A percentile compares a stretch with the other conserved stretches of the same genome.
These are phyloP conservation scores for Hemistola chrysoprasaria DNA, from an alignment of 2,888 invertebrate species.

Conservation along the genomic window DNA sequence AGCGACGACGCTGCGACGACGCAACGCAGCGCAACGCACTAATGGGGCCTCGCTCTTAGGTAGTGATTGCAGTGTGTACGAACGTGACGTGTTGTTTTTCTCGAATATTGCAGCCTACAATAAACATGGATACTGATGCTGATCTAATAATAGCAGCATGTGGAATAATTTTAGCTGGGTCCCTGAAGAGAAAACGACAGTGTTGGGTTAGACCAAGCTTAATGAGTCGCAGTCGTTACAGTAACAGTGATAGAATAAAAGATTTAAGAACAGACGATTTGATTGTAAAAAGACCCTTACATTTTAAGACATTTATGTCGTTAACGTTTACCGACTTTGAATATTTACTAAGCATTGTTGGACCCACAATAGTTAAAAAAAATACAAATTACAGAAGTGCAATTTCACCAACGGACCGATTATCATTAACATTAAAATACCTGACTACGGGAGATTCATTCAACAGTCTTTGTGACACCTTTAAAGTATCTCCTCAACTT, in stretches of 20 bases:
- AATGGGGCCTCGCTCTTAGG: no score
- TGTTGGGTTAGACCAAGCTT: no score
- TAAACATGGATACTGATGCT: no score
- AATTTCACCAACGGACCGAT: slow-evolving; percentile 19
- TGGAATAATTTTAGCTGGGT: slow-evolving; percentile 23
- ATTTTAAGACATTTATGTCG: slow-evolving; percentile 25
- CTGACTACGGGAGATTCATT: slow-evolving; percentile 20
- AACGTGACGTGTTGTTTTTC: slow-evolving; percentile 23
- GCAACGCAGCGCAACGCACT: no score
- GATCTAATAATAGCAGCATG: slow-evolving; percentile 25
- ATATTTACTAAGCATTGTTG: slow-evolving; percentile 32
- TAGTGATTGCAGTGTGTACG: slow-evolving; percentile 23
- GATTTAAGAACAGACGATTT: slow-evolving; percentile 6
- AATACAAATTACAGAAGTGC: slow-evolving; percentile 20
- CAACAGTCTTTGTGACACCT: slow-evolving; percentile 19
- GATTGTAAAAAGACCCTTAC: slow-evolving; percentile 6
- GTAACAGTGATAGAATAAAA: slow-evolving; percentile 4
- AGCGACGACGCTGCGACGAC: no score
- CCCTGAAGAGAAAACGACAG: no score
- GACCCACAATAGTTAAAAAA: slow-evolving; percentile 30
- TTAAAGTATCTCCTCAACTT: slow-evolving; percentile 24
- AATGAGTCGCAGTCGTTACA: slow-evolving; percentile 10
- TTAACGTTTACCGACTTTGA: slow-evolving; percentile 30
- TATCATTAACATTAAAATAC: slow-evolving; percentile 20
- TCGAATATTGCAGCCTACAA: slow-evolving; percentile 25